phyloP scores from a whole-genome alignment of 2,797 vertebrate species.

The Melanotaenia nigrans region DNA sequence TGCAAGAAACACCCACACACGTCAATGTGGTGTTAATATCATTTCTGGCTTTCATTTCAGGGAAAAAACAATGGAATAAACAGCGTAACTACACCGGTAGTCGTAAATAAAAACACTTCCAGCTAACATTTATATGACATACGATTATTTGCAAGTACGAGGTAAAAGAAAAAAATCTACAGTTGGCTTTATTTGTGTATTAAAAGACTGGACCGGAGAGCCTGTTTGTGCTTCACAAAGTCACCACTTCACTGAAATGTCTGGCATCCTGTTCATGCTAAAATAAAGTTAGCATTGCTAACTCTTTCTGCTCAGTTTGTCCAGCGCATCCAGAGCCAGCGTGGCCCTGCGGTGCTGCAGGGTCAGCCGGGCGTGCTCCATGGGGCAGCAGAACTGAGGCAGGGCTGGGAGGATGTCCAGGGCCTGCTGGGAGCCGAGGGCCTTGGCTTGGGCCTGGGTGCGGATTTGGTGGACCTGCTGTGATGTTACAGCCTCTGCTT shows the following conservation, averaged over 20 bases:
- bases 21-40: neutral
- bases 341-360: constrained; percentile 82
- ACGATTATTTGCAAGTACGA: neutral
- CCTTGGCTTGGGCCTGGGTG: constrained; percentile 66
- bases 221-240: neutral
- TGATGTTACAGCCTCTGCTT: neutral
- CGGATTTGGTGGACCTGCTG: constrained; percentile 53
- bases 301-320: constrained; percentile 55
- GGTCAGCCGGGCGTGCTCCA: constrained; percentile 83
- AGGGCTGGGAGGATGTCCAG: constrained; percentile 80
- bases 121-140: constrained; percentile 6
- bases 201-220: constrained; percentile 20
- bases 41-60: neutral
- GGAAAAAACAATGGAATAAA: neutral
- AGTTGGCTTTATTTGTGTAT: constrained; percentile 15
- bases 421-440: constrained; percentile 59
- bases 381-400: constrained; percentile 87
- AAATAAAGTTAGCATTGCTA: neutral
- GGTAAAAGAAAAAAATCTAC: neutral
- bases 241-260: too few relatives aligned
- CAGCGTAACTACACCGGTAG: neutral
- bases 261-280: neutral
- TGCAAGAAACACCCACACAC: neutral
- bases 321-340: constrained; percentile 80
- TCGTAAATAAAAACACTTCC: constrained; percentile 4